Conservation (phyloP, 2,888 invertebrate genomes). For the Eretmocerus hayati region DNA sequence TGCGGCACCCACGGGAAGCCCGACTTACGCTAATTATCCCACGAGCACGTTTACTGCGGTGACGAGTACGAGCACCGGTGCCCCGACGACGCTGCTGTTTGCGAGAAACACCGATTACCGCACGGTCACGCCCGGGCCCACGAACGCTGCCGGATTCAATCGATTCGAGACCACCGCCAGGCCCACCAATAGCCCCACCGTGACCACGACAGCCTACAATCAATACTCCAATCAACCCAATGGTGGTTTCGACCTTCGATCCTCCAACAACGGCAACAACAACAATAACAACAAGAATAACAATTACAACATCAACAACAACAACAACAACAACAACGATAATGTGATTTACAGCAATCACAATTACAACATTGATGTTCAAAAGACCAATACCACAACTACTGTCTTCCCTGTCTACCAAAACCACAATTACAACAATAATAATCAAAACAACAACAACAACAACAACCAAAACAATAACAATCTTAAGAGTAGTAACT, state of each 20-base stretch:
- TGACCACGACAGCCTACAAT: constrained; percentile 41
- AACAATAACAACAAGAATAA: constrained; percentile 8
- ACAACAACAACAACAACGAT: constrained; percentile 1
- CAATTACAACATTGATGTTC: neutral
- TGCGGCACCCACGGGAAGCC: constrained; percentile 16
- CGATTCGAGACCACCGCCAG: constrained; percentile 14
- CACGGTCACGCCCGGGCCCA: no score
- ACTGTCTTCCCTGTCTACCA: no score
- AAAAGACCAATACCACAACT: no score
- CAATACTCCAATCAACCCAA: no score
- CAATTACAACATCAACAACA: constrained; percentile 5
- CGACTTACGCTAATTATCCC: constrained; percentile 18
- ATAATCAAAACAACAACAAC: neutral
- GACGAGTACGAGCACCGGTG: no score
- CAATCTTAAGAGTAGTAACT: neutral
- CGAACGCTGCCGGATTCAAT: constrained; percentile 4
- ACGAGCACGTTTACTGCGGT: no score
- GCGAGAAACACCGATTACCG: neutral
- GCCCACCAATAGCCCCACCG: neutral
- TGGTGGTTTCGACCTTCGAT: constrained; percentile 45
- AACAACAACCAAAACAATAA: constrained; percentile 3
- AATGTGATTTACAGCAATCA: no score
- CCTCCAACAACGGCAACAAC: constrained; percentile 1
- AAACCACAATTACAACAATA: neutral
- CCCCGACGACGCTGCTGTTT: no score